Percentiles rank a stretch among this genome's conserved stretches.
Conservation (phyloP, 2,113 vertebrate species). For the Vicugna pacos region DNA sequence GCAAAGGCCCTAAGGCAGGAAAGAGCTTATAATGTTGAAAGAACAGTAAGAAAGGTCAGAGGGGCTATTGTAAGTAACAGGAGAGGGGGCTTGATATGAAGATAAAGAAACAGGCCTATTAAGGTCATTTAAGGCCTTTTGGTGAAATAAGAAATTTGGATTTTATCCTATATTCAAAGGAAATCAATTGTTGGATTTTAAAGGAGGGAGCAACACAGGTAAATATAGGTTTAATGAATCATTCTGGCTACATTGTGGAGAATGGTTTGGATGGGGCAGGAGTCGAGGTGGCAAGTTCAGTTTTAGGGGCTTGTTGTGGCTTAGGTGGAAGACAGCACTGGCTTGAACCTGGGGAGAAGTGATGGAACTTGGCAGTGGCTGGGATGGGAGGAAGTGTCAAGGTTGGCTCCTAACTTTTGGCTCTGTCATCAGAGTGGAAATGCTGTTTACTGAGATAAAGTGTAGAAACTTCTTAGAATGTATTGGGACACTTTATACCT, state of each 20-base stretch:
- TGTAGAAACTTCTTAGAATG: background rate
- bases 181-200: background rate
- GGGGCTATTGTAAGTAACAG: background rate
- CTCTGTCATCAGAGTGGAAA: background rate
- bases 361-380: background rate
- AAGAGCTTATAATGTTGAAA: background rate
- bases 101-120: background rate
- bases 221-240: background rate
- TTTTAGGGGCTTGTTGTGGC: background rate
- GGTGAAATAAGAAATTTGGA: background rate
- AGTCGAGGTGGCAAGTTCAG: background rate
- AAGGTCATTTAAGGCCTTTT: background rate
- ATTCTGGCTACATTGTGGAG: background rate
- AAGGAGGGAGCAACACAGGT: background rate
- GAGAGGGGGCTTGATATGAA: background rate
- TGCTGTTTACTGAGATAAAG: rapidly evolving
- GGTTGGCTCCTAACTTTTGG: background rate
- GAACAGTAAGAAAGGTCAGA: background rate
- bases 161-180: background rate
- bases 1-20: background rate
- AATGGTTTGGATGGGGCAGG: background rate
- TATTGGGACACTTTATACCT: background rate
- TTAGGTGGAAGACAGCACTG: background rate
- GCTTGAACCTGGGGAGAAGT: background rate
- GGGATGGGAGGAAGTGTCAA: background rate